Evolutionary conservation across 2,797 vertebrate genomes (phyloP).

Genomic region (Aldrovandia affinis): DNA sequence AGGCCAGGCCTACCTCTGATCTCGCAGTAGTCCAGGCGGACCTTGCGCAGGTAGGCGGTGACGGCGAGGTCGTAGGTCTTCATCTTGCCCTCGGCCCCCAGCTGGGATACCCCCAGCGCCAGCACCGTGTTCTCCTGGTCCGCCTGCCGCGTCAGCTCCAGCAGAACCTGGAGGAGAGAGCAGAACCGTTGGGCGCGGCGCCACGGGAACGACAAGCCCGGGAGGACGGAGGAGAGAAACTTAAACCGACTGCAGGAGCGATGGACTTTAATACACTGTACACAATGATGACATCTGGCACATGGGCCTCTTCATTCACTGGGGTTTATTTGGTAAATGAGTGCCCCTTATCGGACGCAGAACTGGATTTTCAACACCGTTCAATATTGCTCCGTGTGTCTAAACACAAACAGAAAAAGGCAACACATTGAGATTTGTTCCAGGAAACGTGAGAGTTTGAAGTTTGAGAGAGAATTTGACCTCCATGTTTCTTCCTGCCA

Average conservation of each 20-base stretch:
- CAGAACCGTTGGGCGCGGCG: not conserved
- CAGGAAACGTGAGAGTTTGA: not conserved
- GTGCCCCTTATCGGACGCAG: not conserved
- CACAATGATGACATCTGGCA: not conserved
- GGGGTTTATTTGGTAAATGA: not conserved
- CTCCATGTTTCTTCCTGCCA: not conserved
- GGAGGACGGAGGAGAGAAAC: not conserved
- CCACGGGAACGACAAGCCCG: not conserved
- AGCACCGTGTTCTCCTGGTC: conserved; percentile 81
- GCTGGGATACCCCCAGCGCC: conserved; percentile 80
- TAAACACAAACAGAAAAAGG: conserved; percentile 22
- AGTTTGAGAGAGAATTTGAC: not conserved
- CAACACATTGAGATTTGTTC: conserved; percentile 13
- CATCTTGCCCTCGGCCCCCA: conserved; percentile 85
- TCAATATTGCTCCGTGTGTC: not conserved
- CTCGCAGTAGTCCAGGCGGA: conserved; percentile 86
- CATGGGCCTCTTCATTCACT: not conserved
- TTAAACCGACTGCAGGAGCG: not conserved
- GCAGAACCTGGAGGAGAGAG: conserved; percentile 75
- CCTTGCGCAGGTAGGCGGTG: conserved; percentile 82
- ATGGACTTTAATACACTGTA: too few species aligned
- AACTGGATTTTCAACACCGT: not conserved
- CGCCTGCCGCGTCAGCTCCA: conserved; percentile 86
- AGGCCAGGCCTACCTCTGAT: conserved; percentile 71
- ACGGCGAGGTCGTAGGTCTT: conserved; percentile 80